Percentiles rank a stretch among this genome's conserved stretches.
Conservation (phyloP, 2,797 vertebrate genomes). For the Gymnocypris eckloni region DNA sequence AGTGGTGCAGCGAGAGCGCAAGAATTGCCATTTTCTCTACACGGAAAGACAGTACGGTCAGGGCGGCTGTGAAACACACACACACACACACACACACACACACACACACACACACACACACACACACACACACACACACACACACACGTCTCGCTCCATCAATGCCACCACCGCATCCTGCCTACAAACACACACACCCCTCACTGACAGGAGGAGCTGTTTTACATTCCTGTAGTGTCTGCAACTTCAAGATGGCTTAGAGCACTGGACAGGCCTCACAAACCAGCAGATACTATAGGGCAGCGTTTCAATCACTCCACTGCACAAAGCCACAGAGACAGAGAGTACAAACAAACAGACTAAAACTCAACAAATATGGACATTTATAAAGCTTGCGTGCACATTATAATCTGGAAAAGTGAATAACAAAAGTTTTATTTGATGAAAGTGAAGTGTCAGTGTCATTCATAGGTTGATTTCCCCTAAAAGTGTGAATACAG, state of each 20-base stretch:
- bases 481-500: not conserved
- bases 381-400: not conserved
- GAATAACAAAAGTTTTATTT: not conserved
- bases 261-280: conserved; percentile 86
- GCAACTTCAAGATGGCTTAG: conserved; percentile 80
- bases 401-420: not conserved
- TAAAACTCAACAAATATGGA: not conserved
- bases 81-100: conserved; percentile 11
- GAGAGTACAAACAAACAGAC: not conserved
- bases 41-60: conserved; percentile 52
- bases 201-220: conserved; percentile 76
- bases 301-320: conserved; percentile 85
- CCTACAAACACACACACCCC: conserved; percentile 33
- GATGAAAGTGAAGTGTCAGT: not conserved
- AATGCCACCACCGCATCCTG: conserved; percentile 17
- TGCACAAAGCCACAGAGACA: conserved; percentile 69
- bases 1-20: conserved; percentile 85
- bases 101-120: conserved; percentile 15
- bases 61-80: conserved; percentile 28
- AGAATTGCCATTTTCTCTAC: conserved; percentile 81
- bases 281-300: conserved; percentile 81
- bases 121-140: conserved; percentile 23
- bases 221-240: conserved; percentile 82
- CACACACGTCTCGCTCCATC: conserved; percentile 26
- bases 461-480: not conserved